phyloP scores from a whole-genome alignment of 2,797 vertebrate genomes.

The Phyllotis vaccarum region DNA sequence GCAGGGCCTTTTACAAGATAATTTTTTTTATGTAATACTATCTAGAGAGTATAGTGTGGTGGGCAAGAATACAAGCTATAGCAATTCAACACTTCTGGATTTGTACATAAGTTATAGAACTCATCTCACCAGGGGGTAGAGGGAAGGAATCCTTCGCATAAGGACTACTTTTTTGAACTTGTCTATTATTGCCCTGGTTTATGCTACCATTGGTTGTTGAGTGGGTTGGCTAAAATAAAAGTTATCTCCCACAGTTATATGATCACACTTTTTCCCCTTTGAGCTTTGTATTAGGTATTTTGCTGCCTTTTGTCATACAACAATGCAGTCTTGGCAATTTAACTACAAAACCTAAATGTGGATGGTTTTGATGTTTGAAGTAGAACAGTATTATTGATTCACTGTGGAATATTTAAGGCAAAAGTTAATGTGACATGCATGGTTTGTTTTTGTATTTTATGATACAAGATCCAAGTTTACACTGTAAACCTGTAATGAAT shows the following conservation, averaged over 20 bases:
- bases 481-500: slow-evolving; percentile 39
- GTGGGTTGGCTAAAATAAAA: slow-evolving; percentile 56
- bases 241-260: slow-evolving; percentile 36
- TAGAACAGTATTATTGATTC: neutral
- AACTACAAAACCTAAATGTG: slow-evolving; percentile 36
- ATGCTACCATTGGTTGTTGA: slow-evolving; percentile 54
- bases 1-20: slow-evolving; percentile 34
- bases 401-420: slow-evolving; percentile 48
- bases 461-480: slow-evolving; percentile 39
- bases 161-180: neutral
- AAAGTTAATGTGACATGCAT: neutral
- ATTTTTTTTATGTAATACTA: neutral
- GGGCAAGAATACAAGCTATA: neutral
- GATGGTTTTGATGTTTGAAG: slow-evolving; percentile 45
- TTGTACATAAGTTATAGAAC: slow-evolving; percentile 20
- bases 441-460: slow-evolving; percentile 56
- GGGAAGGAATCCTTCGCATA: slow-evolving; percentile 10
- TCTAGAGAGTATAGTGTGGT: neutral
- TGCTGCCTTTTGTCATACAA: slow-evolving; percentile 33
- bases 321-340: slow-evolving; percentile 28
- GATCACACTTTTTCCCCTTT: slow-evolving; percentile 30
- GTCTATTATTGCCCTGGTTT: neutral
- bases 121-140: neutral
- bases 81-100: neutral
- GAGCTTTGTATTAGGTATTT: slow-evolving; percentile 44